Evolutionary conservation across 2,888 invertebrate genomes (phyloP), one percentile per base, ranked within the genome.

Genomic region (Biston stratarius): DNA sequence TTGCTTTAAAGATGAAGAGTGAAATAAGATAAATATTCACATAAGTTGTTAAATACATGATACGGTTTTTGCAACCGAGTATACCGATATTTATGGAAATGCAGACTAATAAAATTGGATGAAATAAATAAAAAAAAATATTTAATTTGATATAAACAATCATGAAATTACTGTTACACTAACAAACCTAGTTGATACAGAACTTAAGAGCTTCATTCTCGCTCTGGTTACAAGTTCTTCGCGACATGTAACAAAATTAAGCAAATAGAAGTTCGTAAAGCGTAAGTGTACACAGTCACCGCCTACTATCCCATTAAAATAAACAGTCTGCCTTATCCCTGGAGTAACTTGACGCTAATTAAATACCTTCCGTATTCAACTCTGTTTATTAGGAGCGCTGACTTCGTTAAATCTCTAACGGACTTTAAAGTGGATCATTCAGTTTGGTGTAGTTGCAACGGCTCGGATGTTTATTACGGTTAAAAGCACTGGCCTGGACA

Each of bases 291-390:
- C 61, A 40, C 52, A 62, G 47, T 48, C 9, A 24, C 55, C 53
- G 47, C 62, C 58, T 61, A 66, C 61, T 53, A 49, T 62, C 48
- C 52, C 49, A 62, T 62, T 55, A 62, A 57, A 61, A 62, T 55
- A 67, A 66, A 67, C 55, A 62, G 53, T 52, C 52, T 49, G 40
- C 48, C 53, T 47, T 47, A 52, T 47, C 34, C 48, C 51, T 36
- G 38, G 33, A 55, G 62, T 49, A 62, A 62, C 44, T 62, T 62
- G 61, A 58, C 49, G 60, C 58, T 67, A 62, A 62, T 67, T 67
- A 67, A 66, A 58, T 66, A 61, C 52, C 66, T 61, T 33, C 59
- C 61, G 57, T 66, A 61, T 61, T 61, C 59, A 57, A 15, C 53
- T 44, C 62, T 53, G 67, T 67, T 58, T 65, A 65, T 56, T 65